These are phyloP conservation scores for Horisme vitalbata DNA, from an alignment of 2,888 invertebrate genomes.

Conservation along the genomic window DNA sequence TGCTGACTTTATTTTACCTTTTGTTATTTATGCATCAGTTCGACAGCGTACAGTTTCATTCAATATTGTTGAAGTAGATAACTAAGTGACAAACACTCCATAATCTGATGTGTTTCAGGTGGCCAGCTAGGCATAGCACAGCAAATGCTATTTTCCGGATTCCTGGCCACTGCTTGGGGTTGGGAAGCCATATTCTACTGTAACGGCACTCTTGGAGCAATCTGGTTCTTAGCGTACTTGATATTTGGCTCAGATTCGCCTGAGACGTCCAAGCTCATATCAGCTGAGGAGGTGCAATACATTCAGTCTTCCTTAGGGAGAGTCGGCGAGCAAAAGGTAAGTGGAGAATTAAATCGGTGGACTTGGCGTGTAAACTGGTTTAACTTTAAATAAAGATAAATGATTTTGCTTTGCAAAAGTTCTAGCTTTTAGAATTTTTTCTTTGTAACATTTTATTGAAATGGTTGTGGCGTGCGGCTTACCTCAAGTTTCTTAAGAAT, in stretches of 20 bases:
- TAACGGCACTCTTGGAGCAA: slow-evolving; percentile 84
- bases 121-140: slow-evolving; percentile 91
- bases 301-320: slow-evolving; percentile 83
- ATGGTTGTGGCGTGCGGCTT: too few relatives aligned
- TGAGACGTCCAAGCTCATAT: slow-evolving; percentile 82
- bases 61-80: too few relatives aligned
- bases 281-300: slow-evolving; percentile 85
- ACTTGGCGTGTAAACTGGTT: not conserved
- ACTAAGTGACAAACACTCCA: not conserved
- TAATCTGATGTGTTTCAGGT: slow-evolving; percentile 66
- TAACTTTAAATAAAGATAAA: slow-evolving; percentile 1
- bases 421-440: too few relatives aligned
- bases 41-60: too few relatives aligned
- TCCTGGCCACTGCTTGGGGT: slow-evolving; percentile 85
- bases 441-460: too few relatives aligned
- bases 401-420: too few relatives aligned
- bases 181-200: slow-evolving; percentile 92
- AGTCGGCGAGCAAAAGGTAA: slow-evolving; percentile 63
- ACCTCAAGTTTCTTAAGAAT: too few relatives aligned
- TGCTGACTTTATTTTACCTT: too few relatives aligned
- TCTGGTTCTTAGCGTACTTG: slow-evolving; percentile 84
- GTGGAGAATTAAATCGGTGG: not conserved
- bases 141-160: slow-evolving; percentile 88
- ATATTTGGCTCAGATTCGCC: slow-evolving; percentile 87
- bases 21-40: too few relatives aligned